These are phyloP conservation scores for Pipistrellus pygmaeus DNA, from an alignment of 2,797 vertebrate genomes.

Conservation along the genomic window DNA sequence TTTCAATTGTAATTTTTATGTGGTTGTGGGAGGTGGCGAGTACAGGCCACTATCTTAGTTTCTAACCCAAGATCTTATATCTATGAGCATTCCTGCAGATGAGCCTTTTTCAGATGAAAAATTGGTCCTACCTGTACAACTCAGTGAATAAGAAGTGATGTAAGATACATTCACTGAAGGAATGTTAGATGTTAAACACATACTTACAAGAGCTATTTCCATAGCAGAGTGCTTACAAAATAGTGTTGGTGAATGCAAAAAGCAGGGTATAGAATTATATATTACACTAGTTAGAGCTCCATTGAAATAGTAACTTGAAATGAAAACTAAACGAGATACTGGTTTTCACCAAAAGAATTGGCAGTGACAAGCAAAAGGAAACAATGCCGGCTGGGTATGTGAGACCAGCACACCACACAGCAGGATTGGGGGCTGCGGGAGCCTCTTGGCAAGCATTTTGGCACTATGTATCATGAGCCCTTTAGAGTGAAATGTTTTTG, in stretches of 20 bases:
- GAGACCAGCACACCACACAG: not conserved
- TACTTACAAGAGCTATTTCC: not conserved
- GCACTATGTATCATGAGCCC: not conserved
- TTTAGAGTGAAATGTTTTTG: not conserved
- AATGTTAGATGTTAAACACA: not conserved
- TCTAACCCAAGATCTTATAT: too few species aligned
- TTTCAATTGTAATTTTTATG: too few species aligned
- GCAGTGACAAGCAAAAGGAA: not conserved
- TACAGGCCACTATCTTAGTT: too few species aligned
- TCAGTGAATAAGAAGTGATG: not conserved
- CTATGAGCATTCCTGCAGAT: not conserved
- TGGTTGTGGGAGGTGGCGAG: too few species aligned
- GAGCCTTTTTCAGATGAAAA: conserved; percentile 26
- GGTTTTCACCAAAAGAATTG: not conserved
- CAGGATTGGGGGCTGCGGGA: too few species aligned
- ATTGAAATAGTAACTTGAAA: not conserved
- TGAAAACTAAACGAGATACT: not conserved
- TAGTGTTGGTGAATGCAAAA: not conserved
- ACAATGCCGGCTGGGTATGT: too few species aligned
- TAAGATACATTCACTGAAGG: not conserved
- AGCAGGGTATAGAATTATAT: not conserved
- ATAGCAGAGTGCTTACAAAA: not conserved
- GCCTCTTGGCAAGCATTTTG: not conserved
- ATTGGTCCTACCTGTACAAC: not conserved
- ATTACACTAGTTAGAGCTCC: not conserved